Base-by-base conservation (phyloP, 2,113 vertebrate species). In the Labeo rohita region DNA sequence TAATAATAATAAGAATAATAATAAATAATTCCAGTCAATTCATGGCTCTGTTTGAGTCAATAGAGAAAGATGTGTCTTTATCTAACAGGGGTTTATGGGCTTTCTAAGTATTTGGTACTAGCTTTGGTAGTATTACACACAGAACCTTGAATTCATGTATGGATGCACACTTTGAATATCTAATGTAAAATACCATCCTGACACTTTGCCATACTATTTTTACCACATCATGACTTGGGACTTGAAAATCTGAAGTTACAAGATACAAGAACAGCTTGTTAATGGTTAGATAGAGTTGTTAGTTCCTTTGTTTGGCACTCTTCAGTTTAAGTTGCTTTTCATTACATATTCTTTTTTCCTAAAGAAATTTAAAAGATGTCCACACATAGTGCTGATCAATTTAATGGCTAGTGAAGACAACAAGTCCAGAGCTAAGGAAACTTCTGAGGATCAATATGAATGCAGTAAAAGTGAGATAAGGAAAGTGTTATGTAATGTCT, bases 401-500 rank as follows among this genome's bases (percentile, higher is more conserved):
- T 72, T 3, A 43, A 7, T 21, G 8, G 13, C 16, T 43, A 21
- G 68, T 6, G 7, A 34, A 16, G 16, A 43, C 36, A 43, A 21
- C 8, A 21, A 36, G 8, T 23, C 12, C 36, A 10, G 68, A 43
- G 18, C 8, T 70, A 10, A 70, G 66, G 68, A 72, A 72, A 45
- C 68, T 3, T 45, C 39, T 45, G 39, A 72, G 18, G 16, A 11
- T 45, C 68, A 45, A n/a, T 72, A 72, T 73, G 10, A 45, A 73
- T 45, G 39, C 39, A 45, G 68, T 45, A 45, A 4, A 72, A 72
- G 68, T 72, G 4, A 72, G 39, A 73, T 73, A 73, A 45, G 18
- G 70, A 73, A 73, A 45, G 70, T 12, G 70, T 73, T 73, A 45
- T 11, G 70, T 73, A 45, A 73, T 73, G 39, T 43, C 16, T 36